These are phyloP conservation scores for Saccopteryx bilineata DNA, from an alignment of 2,113 vertebrate species.

Conservation along the genomic window DNA sequence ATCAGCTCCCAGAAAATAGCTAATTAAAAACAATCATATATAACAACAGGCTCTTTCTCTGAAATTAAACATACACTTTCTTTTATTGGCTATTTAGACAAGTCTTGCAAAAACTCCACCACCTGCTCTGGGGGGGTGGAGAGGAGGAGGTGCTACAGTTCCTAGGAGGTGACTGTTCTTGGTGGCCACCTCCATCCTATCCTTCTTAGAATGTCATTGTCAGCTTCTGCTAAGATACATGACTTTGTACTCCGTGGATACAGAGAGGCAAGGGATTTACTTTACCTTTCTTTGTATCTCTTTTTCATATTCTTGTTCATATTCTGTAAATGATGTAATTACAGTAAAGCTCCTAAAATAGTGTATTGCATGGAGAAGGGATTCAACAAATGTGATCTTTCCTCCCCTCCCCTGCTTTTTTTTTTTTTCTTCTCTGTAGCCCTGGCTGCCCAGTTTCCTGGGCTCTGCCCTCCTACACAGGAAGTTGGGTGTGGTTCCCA, in stretches of 20 bases:
- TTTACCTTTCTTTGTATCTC: not conserved
- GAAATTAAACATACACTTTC: constrained; percentile 57
- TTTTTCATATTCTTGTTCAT: not conserved
- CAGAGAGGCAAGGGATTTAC: constrained; percentile 30
- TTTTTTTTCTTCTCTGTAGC: not conserved
- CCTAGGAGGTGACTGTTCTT: constrained; percentile 54
- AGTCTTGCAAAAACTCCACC: constrained; percentile 59
- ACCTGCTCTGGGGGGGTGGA: constrained; percentile 47
- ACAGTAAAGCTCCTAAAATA: not conserved
- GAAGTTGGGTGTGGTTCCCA: constrained; percentile 65
- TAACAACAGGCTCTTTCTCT: constrained; percentile 63
- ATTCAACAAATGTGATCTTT: not conserved
- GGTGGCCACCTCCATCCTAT: constrained; percentile 40
- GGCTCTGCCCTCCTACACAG: not conserved
- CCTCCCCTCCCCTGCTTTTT: not conserved
- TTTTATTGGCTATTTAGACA: constrained; percentile 27
- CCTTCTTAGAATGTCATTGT: constrained; percentile 69
- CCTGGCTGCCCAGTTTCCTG: not conserved
- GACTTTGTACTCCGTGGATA: constrained; percentile 37
- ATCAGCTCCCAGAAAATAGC: constrained; percentile 61
- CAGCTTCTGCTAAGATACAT: constrained; percentile 48
- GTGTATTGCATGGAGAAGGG: not conserved
- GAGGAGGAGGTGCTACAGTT: not conserved
- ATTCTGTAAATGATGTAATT: constrained; percentile 11
- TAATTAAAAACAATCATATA: constrained; percentile 65